Base-by-base conservation (phyloP, 1,140 invertebrate species). In the Hetaerina americana region DNA sequence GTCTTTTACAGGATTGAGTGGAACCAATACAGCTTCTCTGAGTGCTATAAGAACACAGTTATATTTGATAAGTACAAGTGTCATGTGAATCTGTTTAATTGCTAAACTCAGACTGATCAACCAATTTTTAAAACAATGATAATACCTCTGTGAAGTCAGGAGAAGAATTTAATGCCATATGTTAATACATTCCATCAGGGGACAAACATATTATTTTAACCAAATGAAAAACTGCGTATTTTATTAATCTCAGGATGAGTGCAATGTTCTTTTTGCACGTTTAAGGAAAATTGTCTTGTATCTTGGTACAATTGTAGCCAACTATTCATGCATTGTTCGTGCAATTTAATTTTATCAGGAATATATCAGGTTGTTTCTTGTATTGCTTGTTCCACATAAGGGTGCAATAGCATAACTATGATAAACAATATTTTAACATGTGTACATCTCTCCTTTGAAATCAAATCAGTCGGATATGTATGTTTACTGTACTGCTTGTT, bases 171-270 rank as follows among this genome's bases (percentile, higher is more conserved):
- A 57, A 57, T 57, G 40, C 40, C 40, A 57, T 57, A 57, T 57
- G 40, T 57, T 57, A 57, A 57, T 57, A 57, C 40, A 57, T 57
- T 57, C 40, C 40, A 57, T 57, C 40, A 57, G 40, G 40, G 40
- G 40, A 57, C 40, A 57, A 57, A 57, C 40, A 57, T 57, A 57
- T 57, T 57, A 57, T 57, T 57, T 57, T 57, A 57, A 57, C 40
- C 40, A 57, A 57, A 57, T 57, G 40, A 57, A 57, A 57, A 57
- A 57, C 40, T 57, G 40, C 40, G 22, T 57, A 57, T 57, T 57
- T 57, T 57, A 57, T 57, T 57, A 57, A 57, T 57, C 40, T 57
- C 40, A 57, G 40, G 40, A 57, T 57, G 15, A 57, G 40, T 57
- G 40, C 40, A 57, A 57, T 57, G 40, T 10, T 18, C 40, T 18